Percentiles rank a stretch among this genome's conserved stretches.
These are phyloP conservation scores for Oscheius sp. DNA, from an alignment of 1,140 invertebrate species.

Conservation along the genomic window DNA sequence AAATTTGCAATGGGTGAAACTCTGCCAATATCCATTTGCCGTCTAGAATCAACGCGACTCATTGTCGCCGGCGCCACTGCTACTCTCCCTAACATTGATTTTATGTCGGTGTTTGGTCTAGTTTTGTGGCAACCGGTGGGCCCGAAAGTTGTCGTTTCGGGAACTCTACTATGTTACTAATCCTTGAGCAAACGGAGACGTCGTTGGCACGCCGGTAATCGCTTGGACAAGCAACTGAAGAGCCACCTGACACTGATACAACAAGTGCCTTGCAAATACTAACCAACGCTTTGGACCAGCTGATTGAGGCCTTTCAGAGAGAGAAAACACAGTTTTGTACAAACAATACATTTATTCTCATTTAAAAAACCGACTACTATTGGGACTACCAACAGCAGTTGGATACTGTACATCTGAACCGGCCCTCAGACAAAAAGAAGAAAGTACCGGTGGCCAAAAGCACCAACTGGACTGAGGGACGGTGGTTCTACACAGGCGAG, in stretches of 20 bases:
- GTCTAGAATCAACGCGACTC: too few species aligned
- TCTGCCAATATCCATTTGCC: too few species aligned
- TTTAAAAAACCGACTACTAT: neutral
- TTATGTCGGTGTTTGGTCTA: too few species aligned
- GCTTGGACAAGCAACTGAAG: conserved; percentile 13
- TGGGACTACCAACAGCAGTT: neutral
- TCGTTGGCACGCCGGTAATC: conserved; percentile 11
- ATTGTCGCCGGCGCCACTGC: too few species aligned
- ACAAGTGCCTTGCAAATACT: neutral
- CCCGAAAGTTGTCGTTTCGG: conserved; percentile 3
- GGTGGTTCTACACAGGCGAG: neutral
- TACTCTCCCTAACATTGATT: too few species aligned
- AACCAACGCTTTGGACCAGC: neutral
- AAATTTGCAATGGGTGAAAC: neutral
- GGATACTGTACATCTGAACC: conserved; percentile 10
- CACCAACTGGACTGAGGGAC: neutral
- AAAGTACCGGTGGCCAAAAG: neutral
- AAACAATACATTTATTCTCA: conserved; percentile 3
- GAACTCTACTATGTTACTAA: conserved; percentile 7
- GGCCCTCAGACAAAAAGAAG: neutral
- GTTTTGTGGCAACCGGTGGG: too few species aligned
- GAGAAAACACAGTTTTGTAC: neutral
- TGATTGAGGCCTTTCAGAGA: neutral
- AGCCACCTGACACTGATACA: conserved; percentile 10
- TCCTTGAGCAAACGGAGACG: conserved; percentile 1